Conservation (phyloP, 1,140 invertebrate genomes). For the Diplogasteroides magnus region DNA sequence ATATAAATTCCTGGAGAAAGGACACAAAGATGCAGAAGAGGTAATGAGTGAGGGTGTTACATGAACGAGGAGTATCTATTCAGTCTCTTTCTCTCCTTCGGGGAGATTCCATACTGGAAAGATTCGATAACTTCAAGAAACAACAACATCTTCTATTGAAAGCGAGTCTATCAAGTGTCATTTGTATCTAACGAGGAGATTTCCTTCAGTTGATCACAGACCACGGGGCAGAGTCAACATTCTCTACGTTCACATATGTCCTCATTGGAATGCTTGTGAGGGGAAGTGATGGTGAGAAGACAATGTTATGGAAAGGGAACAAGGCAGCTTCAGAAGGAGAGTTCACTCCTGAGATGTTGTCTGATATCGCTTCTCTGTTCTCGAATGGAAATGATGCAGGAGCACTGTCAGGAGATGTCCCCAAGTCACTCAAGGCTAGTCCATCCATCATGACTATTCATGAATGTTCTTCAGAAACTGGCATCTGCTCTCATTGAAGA, state of each 20-base stretch:
- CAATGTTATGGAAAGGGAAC: no score
- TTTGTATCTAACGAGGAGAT: conserved; percentile 3
- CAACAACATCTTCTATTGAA: no score
- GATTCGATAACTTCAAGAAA: conserved; percentile 5
- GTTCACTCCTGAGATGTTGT: neutral
- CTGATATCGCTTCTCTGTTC: neutral
- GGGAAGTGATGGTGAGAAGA: conserved; percentile 14
- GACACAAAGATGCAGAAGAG: no score
- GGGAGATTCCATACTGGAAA: conserved; percentile 8
- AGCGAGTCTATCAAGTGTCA: no score
- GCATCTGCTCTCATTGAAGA: neutral
- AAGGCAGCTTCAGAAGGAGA: neutral
- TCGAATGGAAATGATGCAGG: neutral
- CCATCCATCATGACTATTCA: neutral
- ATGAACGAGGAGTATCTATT: conserved; percentile 8
- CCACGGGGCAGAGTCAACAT: conserved; percentile 16
- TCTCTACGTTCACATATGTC: conserved; percentile 27
- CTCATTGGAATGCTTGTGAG: conserved; percentile 21
- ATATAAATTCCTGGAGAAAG: no score
- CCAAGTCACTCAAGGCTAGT: neutral
- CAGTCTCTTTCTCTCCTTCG: conserved; percentile 11
- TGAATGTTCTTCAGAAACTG: neutral
- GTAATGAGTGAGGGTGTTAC: no score
- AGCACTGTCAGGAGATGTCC: neutral
- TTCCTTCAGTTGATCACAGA: conserved; percentile 9